Base-by-base conservation (phyloP, 2,888 invertebrate genomes). In the Abrostola triplasia region DNA sequence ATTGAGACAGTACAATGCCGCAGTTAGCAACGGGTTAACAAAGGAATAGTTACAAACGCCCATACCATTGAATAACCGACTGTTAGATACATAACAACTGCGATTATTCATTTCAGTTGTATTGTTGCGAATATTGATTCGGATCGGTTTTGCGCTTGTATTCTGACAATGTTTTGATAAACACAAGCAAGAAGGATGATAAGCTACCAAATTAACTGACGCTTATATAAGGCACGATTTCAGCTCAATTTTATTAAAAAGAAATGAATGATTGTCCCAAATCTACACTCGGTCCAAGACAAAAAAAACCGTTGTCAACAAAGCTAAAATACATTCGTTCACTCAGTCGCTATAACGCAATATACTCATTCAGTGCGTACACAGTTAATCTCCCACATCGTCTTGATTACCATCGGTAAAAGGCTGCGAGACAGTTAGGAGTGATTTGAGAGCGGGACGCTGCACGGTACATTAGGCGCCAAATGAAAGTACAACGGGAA, bases 401-500 rank as follows among this genome's bases (percentile, higher is more conserved):
- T 54, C 53, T 59, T 72, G 77, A 81, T 83, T 81, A 75, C 68
- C 73, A 81, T 77, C 71, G 55, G 49, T 42, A 51, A 68, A 68
- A 59, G 71, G 54, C 56, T 51, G 67, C 59, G 64, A 75, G 73
- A 72, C 66, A 67, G 63, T 73, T 76, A 66, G 66, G 51, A 64
- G 59, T 60, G 73, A 70, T 77, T 66, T 63, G 66, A 71, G 64
- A 56, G 54, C 59, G 61, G 24, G 41, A 56, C 36, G 50, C 56
- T 44, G 9, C 67, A 77, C 76, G 81, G 67, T 70, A 83, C 82
- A 87, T 84, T 86, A 84, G 73, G 75, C 77, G 69, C 69, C 66
- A 79, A 82, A 81, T 84, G 80, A 82, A 81, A 76, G 76, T 66
- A 68, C 58, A 67, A 59, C 72, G 73, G 59, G 37, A 13, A 13